Percentiles rank a stretch among this genome's conserved stretches.
Evolutionary conservation across 30 jellyfish, hydroid and myxozoan species (phyloP).

Genomic region (Aurelia coerulea): DNA sequence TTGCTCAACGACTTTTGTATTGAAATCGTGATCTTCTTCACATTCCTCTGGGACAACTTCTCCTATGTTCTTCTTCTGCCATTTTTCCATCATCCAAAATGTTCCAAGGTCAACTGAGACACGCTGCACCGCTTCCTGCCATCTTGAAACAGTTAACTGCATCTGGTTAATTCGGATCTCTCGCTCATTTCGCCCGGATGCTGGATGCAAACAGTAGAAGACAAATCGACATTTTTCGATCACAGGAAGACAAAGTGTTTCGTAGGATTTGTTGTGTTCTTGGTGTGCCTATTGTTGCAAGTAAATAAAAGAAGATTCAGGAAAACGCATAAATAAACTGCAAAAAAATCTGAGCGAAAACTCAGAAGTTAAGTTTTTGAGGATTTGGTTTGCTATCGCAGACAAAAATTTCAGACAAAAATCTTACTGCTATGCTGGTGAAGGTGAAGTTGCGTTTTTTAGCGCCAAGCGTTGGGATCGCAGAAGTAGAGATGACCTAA

Average conservation of each 20-base stretch:
- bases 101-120: constrained; percentile 49
- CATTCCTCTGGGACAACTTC: constrained; percentile 1
- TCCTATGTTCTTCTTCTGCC: constrained; percentile 49
- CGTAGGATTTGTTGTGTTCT: constrained; percentile 68
- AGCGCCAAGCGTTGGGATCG: too few species aligned
- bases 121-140: constrained; percentile 57
- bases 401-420: too few species aligned
- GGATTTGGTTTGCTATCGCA: too few species aligned
- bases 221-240: constrained; percentile 77
- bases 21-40: constrained; percentile 10
- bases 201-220: constrained; percentile 77
- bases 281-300: constrained; percentile 43
- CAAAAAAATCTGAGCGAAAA: too few species aligned
- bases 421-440: too few species aligned
- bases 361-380: too few species aligned
- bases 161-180: constrained; percentile 6
- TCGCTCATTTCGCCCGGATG: constrained; percentile 42
- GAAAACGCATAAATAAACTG: too few species aligned
- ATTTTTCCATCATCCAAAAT: constrained; percentile 67
- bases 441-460: too few species aligned
- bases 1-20: constrained; percentile 46
- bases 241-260: constrained; percentile 71
- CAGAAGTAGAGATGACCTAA: too few species aligned
- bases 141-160: constrained; percentile 33
- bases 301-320: too few species aligned